Evolutionary conservation across 2,113 vertebrate genomes (phyloP).

Genomic region (Oreotragus oreotragus): DNA sequence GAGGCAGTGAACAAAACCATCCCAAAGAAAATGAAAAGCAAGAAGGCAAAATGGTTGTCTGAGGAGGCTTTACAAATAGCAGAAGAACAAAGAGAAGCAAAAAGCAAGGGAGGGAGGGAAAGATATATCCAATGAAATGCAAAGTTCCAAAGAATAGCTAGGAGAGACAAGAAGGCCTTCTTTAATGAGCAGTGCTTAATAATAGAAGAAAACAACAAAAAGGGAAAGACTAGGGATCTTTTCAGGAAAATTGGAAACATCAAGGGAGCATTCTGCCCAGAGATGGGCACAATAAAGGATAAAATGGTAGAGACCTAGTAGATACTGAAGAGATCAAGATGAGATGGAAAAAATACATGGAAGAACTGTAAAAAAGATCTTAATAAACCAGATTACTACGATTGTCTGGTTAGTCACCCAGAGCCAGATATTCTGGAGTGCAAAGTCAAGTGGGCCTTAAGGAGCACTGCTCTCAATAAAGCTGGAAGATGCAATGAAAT

Average conservation of each 20-base stretch:
- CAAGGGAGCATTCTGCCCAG: background rate
- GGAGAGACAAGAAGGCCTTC: background rate
- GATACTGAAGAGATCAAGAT: background rate
- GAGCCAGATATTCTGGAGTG: background rate
- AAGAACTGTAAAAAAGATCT: background rate
- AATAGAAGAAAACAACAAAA: background rate
- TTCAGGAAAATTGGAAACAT: background rate
- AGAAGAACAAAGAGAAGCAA: background rate
- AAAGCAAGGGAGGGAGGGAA: background rate
- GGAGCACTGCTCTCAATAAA: background rate
- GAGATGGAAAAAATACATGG: background rate
- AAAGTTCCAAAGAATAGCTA: background rate
- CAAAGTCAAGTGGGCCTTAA: background rate
- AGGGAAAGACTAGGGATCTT: background rate
- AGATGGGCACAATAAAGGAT: background rate
- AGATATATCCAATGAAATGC: background rate
- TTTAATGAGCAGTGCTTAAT: background rate
- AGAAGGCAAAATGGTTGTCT: background rate
- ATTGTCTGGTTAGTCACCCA: background rate
- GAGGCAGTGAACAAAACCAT: background rate
- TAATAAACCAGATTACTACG: background rate
- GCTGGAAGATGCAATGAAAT: background rate
- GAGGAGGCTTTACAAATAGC: background rate
- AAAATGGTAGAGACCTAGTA: background rate
- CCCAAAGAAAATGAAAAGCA: background rate